Evolutionary conservation across 2,888 invertebrate species (phyloP).

Genomic region (Cheiracanthium punctorium): DNA sequence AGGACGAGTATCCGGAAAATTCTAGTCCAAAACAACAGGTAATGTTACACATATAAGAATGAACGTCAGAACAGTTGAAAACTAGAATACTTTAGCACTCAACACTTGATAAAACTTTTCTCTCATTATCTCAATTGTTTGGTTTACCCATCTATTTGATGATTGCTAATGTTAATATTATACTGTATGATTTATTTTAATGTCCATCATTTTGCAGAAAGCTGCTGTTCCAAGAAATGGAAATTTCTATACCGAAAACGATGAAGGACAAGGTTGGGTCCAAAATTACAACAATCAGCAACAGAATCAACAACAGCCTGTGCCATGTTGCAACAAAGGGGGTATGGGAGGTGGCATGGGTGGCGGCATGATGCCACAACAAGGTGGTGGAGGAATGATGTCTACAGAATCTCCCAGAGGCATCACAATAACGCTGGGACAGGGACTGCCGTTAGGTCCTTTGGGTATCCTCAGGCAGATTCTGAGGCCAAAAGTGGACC

Average conservation of each 20-base stretch:
- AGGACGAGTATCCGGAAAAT: conserved; percentile 34
- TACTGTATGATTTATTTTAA: too few relatives aligned
- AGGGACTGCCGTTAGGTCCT: conserved; percentile 41
- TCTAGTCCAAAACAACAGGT: conserved; percentile 21
- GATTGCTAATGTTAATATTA: too few relatives aligned
- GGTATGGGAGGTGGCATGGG: background rate
- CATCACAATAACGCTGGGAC: conserved; percentile 41
- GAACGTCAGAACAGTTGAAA: too few relatives aligned
- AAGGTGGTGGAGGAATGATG: background rate
- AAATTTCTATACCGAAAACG: conserved; percentile 5
- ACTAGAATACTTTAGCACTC: too few relatives aligned
- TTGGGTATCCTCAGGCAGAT: conserved; percentile 45
- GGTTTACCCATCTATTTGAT: too few relatives aligned
- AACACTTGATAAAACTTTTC: too few relatives aligned
- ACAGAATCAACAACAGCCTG: background rate
- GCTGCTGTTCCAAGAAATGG: conserved; percentile 19
- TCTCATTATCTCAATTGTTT: too few relatives aligned
- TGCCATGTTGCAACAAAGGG: conserved; percentile 3
- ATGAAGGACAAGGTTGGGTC: background rate
- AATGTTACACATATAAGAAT: too few relatives aligned
- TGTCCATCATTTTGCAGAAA: too few relatives aligned
- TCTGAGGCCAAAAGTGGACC: conserved; percentile 47
- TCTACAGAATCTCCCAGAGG: conserved; percentile 13
- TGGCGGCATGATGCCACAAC: background rate
- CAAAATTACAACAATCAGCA: background rate